These are phyloP conservation scores for Bombus superbus DNA, from an alignment of 1,140 invertebrate genomes.

Conservation along the genomic window DNA sequence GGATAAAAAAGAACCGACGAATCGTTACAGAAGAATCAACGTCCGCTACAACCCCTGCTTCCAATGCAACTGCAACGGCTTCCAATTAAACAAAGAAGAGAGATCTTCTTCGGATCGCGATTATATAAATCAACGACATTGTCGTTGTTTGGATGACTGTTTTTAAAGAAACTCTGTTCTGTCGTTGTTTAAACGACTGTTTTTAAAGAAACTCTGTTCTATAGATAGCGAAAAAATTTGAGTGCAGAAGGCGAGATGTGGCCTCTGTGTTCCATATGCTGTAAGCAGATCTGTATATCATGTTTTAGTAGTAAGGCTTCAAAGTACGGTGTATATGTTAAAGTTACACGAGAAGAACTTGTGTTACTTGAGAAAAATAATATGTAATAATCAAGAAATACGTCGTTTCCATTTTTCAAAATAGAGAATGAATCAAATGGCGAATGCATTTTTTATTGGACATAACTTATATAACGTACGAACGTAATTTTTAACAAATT, in stretches of 20 bases:
- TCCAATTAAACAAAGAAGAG: constrained; percentile 71
- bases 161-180: constrained; percentile 20
- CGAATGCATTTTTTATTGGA: neutral
- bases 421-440: no score
- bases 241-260: neutral
- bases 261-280: constrained; percentile 1
- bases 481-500: neutral
- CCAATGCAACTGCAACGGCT: constrained; percentile 74
- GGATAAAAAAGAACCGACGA: constrained; percentile 92
- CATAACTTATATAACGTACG: neutral
- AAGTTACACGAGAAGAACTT: neutral
- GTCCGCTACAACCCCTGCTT: constrained; percentile 63
- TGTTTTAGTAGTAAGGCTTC: constrained; percentile 34
- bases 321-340: constrained; percentile 13
- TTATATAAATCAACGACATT: constrained; percentile 18
- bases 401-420: neutral
- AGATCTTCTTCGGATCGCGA: constrained; percentile 4
- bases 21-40: constrained; percentile 84
- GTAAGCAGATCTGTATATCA: constrained; percentile 25
- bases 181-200: constrained; percentile 11
- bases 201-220: constrained; percentile 19
- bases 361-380: neutral
- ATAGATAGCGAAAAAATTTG: constrained; percentile 14
- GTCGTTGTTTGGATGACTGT: constrained; percentile 11
- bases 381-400: neutral